Base-by-base conservation (phyloP, 2,888 invertebrate genomes). In the Nymphalis c-album region DNA sequence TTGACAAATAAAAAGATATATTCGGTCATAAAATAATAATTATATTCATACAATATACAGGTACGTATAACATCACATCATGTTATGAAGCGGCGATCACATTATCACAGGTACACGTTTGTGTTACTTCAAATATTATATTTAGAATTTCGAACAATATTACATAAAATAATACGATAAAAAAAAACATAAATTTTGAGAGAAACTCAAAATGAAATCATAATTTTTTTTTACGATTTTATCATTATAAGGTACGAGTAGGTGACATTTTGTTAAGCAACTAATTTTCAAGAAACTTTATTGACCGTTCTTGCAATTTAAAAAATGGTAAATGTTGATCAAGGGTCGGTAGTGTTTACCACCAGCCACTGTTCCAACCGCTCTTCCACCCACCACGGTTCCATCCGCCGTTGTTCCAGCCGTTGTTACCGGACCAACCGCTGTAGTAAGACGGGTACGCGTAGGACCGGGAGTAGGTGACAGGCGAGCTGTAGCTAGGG, bases 381-480 rank as follows among this genome's bases (percentile, higher is more conserved):
- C 58, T 17, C 51, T 61, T 59, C 62, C 64, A 68, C 16, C 70
- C 65, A 31, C 64, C 35, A 0, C 67, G 26, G 47, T 66, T 18
- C 57, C 57, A 74, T 67, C 73, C 75, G 59, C 73, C 68, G 53
- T 73, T 67, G 58, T 40, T 31, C 31, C 31, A 70, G 57, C 85
- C 84, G 81, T 86, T n/a, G 78, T 75, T 26, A 76, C 78, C 60
- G 74, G 55, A 50, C 72, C 51, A 61, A 61, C 69, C 53, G 70
- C 55, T 18, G 45, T 71, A 74, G 58, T 60, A 48, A 18, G 18
- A 64, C 64, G 53, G 50, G 50, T 20, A 64, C 65, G 40, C 40
- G 40, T 13, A 10, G 40, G 40, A 13, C 40, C 66, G 76, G 31
- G 64, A 79, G 78, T 74, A 81, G 53, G 67, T 51, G 16, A 80